Evolutionary conservation across 37 sponge, comb jelly and placozoan genomes (phyloP).

Genomic region (Theonella swinhoei): DNA sequence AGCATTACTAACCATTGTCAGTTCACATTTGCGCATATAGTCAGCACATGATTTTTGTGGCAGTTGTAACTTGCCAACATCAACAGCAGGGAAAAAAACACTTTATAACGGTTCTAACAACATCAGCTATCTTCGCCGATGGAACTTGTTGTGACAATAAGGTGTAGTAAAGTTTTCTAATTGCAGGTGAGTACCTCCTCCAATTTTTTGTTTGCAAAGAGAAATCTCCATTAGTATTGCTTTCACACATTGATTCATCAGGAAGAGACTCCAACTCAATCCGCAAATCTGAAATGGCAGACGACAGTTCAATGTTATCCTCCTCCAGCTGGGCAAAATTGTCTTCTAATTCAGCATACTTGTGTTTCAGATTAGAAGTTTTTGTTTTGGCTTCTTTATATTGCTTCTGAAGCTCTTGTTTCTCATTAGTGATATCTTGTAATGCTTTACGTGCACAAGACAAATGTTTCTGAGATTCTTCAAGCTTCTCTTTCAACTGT

Average conservation of each 20-base stretch:
- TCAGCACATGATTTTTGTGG: slow-evolving; percentile 33
- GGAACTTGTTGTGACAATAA: slow-evolving; percentile 30
- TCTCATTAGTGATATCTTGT: slow-evolving; percentile 21
- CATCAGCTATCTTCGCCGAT: slow-evolving; percentile 8
- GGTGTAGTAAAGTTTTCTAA: slow-evolving; percentile 34
- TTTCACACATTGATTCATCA: neutral
- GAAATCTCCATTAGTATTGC: no score
- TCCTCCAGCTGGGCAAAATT: slow-evolving; percentile 4
- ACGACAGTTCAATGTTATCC: neutral
- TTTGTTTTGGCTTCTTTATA: slow-evolving; percentile 13
- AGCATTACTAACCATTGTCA: slow-evolving; percentile 29
- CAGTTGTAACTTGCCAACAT: slow-evolving; percentile 21
- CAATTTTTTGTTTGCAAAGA: slow-evolving; percentile 3
- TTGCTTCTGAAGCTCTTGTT: neutral
- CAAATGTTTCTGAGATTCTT: neutral
- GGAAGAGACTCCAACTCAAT: no score
- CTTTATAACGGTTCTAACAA: slow-evolving; percentile 16
- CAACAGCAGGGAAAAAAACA: slow-evolving; percentile 24
- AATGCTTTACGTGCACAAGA: neutral
- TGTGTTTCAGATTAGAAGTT: neutral
- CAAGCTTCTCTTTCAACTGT: slow-evolving; percentile 11
- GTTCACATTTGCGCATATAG: slow-evolving; percentile 10
- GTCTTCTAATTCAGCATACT: neutral
- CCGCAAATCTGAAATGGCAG: neutral
- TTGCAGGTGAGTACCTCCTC: slow-evolving; percentile 11